Evolutionary conservation across 2,797 vertebrate species (phyloP).

Genomic region (Odontamblyopus rebecca): DNA sequence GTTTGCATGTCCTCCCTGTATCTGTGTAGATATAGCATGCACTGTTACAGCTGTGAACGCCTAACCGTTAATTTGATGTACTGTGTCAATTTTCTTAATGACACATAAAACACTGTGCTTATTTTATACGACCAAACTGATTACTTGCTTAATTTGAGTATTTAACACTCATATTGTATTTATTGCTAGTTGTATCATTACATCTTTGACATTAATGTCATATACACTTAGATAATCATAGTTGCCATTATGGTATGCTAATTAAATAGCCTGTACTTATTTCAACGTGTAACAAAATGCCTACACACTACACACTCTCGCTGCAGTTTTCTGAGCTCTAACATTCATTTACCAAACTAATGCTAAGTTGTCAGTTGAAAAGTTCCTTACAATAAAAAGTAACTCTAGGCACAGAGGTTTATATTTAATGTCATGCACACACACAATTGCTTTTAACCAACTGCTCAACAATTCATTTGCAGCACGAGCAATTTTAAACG

Average conservation of each 20-base stretch:
- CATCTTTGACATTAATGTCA: not conserved
- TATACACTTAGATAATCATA: not conserved
- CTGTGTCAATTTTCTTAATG: not conserved
- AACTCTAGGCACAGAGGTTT: constrained; percentile 7
- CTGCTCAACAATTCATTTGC: constrained; percentile 34
- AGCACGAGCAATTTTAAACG: constrained; percentile 41
- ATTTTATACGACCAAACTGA: too few species aligned
- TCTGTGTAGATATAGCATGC: not conserved
- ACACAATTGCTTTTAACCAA: constrained; percentile 33
- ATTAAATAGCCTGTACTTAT: not conserved
- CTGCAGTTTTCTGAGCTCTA: not conserved
- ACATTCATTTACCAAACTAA: not conserved
- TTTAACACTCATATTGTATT: too few species aligned
- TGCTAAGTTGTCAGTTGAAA: not conserved
- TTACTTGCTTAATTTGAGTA: too few species aligned
- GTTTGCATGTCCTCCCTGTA: not conserved
- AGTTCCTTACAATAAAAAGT: not conserved
- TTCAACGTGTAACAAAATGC: not conserved
- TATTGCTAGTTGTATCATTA: not conserved
- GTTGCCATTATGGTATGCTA: not conserved
- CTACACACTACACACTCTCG: not conserved
- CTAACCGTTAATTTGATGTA: not conserved
- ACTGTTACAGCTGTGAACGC: not conserved
- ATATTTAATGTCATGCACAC: constrained; percentile 36
- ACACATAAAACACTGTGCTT: too few species aligned